Percentiles rank a stretch among this genome's conserved stretches.
These are phyloP conservation scores for Drosophila peninsularis DNA, from an alignment of 2,888 invertebrate species.

Conservation along the genomic window DNA sequence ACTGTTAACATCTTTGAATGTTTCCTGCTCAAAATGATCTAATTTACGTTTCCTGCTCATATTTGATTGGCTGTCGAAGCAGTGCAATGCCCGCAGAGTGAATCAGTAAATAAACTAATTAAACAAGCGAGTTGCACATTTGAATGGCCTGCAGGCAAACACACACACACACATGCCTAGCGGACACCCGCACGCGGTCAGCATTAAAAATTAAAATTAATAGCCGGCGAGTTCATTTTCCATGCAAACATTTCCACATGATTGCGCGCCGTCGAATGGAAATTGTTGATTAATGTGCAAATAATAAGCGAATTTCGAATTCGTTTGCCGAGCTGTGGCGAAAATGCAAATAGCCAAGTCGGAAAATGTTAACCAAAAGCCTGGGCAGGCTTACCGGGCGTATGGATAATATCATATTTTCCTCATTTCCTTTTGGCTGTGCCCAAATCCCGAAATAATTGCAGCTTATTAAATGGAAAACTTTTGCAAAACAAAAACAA, in stretches of 20 bases:
- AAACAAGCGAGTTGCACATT: constrained; percentile 33
- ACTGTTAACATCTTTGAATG: neutral
- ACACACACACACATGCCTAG: neutral
- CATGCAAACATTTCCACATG: constrained; percentile 62
- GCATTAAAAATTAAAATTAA: constrained; percentile 67
- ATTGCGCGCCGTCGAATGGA: constrained; percentile 40
- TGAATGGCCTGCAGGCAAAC: constrained; percentile 23
- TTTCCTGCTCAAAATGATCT: neutral
- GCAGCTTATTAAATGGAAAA: constrained; percentile 42
- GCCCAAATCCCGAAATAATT: constrained; percentile 51
- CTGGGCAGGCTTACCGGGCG: constrained; percentile 12
- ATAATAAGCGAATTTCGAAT: constrained; percentile 42
- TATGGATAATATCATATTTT: constrained; percentile 26
- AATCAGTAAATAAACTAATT: constrained; percentile 29
- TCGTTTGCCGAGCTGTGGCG: constrained; percentile 23
- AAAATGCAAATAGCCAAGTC: constrained; percentile 1
- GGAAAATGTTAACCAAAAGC: neutral
- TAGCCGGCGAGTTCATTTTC: constrained; percentile 49
- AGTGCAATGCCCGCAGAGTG: constrained; percentile 12
- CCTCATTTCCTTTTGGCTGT: neutral
- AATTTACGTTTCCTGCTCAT: constrained; percentile 4
- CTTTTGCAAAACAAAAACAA: constrained; percentile 37
- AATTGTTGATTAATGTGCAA: constrained; percentile 69
- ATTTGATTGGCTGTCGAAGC: neutral
- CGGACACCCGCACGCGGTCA: constrained; percentile 6